phyloP scores from a whole-genome alignment of 2,888 invertebrate species.

The Epinotia brunnichana region DNA sequence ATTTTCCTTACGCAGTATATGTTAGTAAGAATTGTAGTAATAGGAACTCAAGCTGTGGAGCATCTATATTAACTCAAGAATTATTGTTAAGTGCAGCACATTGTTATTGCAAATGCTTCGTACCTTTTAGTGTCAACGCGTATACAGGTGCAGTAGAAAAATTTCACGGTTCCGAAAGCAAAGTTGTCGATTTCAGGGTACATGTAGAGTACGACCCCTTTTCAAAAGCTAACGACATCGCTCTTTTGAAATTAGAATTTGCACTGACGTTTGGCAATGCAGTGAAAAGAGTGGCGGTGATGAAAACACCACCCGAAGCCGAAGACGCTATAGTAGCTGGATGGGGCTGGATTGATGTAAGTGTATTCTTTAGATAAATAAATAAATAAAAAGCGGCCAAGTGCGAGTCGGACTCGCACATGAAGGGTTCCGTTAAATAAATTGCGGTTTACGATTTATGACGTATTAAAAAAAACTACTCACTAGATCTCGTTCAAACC shows the following conservation, averaged over 20 bases:
- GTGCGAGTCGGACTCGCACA: too few relatives aligned
- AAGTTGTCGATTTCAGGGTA: slow-evolving; percentile 8
- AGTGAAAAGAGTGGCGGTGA: slow-evolving; percentile 49
- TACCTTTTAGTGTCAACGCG: slow-evolving; percentile 21
- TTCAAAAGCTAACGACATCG: slow-evolving; percentile 46
- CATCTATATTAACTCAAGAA: slow-evolving; percentile 56
- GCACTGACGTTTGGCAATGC: slow-evolving; percentile 38
- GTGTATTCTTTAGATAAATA: too few relatives aligned
- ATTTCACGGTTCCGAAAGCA: slow-evolving; percentile 13
- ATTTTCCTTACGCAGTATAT: slow-evolving; percentile 50
- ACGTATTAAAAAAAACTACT: too few relatives aligned
- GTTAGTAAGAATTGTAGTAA: slow-evolving; percentile 45
- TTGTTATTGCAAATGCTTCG: slow-evolving; percentile 51
- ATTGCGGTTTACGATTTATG: too few relatives aligned
- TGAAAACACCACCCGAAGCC: slow-evolving; percentile 45
- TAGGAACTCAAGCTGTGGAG: slow-evolving; percentile 52
- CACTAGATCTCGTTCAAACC: too few relatives aligned
- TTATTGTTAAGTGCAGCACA: slow-evolving; percentile 58
- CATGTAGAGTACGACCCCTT: slow-evolving; percentile 39
- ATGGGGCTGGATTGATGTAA: slow-evolving; percentile 53
- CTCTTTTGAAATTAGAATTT: slow-evolving; percentile 42
- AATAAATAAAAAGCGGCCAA: too few relatives aligned
- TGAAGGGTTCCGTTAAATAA: too few relatives aligned
- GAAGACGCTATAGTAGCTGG: slow-evolving; percentile 50
- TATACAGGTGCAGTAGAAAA: slow-evolving; percentile 46